phyloP scores from a whole-genome alignment of 2,888 invertebrate species.

The Urechis unicinctus region DNA sequence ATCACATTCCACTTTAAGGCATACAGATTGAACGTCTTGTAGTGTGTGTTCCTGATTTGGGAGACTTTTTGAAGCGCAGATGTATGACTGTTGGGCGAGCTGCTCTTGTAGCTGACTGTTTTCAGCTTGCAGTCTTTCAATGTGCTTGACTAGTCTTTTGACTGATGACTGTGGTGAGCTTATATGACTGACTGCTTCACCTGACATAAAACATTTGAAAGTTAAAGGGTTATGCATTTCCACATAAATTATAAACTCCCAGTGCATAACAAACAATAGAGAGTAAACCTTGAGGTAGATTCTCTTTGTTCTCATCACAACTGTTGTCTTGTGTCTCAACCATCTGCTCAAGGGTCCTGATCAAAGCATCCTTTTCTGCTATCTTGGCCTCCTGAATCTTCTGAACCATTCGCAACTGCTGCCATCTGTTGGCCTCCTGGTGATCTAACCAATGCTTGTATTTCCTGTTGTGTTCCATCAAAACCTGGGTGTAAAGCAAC shows the following conservation, averaged over 20 bases:
- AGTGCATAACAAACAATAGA: no score
- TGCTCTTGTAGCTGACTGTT: constrained; percentile 2
- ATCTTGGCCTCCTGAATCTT: not conserved
- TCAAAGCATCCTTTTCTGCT: not conserved
- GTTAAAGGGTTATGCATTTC: no score
- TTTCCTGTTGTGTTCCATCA: not conserved
- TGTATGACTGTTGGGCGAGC: no score
- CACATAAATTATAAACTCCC: no score
- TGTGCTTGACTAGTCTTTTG: not conserved
- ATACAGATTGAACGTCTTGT: no score
- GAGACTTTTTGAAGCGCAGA: no score
- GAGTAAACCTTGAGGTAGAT: no score
- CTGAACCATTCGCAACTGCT: not conserved
- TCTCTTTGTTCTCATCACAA: not conserved
- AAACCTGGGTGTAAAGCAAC: not conserved
- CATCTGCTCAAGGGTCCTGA: not conserved
- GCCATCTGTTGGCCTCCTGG: not conserved
- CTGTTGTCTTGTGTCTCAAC: not conserved
- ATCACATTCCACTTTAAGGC: no score
- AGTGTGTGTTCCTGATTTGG: no score
- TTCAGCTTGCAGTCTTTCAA: not conserved
- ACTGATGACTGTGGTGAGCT: no score
- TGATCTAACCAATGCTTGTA: not conserved
- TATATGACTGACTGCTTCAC: no score
- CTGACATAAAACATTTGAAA: no score